Percentiles rank a stretch among this genome's conserved stretches.
Conservation (phyloP, 2,797 vertebrate species). For the Leptoclinus maculatus region DNA sequence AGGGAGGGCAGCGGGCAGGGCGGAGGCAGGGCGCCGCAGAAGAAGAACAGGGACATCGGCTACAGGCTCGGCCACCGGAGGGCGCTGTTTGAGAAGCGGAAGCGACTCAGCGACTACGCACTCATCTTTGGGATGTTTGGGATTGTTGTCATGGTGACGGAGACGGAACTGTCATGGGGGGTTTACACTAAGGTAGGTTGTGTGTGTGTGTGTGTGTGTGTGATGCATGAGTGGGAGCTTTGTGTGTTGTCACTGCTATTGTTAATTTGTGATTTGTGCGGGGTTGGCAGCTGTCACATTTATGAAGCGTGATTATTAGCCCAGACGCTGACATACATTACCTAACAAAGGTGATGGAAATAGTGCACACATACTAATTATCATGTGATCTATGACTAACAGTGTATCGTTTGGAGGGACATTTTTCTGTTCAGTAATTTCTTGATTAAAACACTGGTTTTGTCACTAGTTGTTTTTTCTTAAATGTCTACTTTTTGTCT, state of each 20-base stretch:
- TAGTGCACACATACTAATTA: slow-evolving; percentile 37
- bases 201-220: not conserved
- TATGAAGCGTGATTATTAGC: slow-evolving; percentile 56
- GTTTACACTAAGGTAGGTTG: slow-evolving; percentile 93
- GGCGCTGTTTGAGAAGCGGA: slow-evolving; percentile 94
- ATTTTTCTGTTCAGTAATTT: slow-evolving; percentile 16
- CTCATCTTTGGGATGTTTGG: slow-evolving; percentile 98
- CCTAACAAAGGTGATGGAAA: slow-evolving; percentile 48
- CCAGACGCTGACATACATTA: slow-evolving; percentile 45
- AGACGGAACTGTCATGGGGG: slow-evolving; percentile 96
- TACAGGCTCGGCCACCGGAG: slow-evolving; percentile 93
- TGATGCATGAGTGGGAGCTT: slow-evolving; percentile 58
- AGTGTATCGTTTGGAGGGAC: slow-evolving; percentile 1
- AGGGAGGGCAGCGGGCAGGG: slow-evolving; percentile 71
- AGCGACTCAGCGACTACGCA: slow-evolving; percentile 95
- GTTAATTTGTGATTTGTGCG: slow-evolving; percentile 89
- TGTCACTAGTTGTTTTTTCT: not conserved
- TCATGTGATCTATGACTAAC: slow-evolving; percentile 53
- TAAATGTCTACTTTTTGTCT: not conserved
- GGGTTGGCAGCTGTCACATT: slow-evolving; percentile 79
- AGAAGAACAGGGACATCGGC: slow-evolving; percentile 89
- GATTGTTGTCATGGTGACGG: slow-evolving; percentile 97
- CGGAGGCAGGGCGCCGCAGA: slow-evolving; percentile 70
- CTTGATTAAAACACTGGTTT: slow-evolving; percentile 6
- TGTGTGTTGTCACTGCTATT: slow-evolving; percentile 54